These are phyloP conservation scores for Lithosia quadra DNA, from an alignment of 2,888 invertebrate genomes.

Conservation along the genomic window DNA sequence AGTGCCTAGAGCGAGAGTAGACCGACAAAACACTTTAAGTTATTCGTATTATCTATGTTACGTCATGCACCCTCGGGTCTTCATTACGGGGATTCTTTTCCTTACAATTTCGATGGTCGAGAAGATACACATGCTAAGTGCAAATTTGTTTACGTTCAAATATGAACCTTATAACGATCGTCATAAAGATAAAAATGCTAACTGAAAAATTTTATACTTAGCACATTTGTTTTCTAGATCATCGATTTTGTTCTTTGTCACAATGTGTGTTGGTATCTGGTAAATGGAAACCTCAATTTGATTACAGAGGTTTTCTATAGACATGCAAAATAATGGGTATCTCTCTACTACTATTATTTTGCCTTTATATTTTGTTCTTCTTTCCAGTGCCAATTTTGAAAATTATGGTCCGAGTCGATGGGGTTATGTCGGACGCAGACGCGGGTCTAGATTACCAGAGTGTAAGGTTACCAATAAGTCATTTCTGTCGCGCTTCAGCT, in stretches of 20 bases:
- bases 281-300: slow-evolving; percentile 4
- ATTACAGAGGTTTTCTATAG: not conserved
- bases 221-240: no score
- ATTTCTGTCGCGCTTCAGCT: no score
- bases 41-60: slow-evolving; percentile 12
- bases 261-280: slow-evolving; percentile 8
- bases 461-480: no score
- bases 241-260: slow-evolving; percentile 6
- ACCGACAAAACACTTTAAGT: slow-evolving; percentile 11
- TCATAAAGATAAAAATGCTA: no score
- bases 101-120: no score
- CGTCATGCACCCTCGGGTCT: slow-evolving; percentile 11
- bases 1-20: not conserved
- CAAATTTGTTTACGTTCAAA: no score
- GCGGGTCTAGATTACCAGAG: no score
- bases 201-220: no score
- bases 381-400: not conserved
- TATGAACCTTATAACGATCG: no score
- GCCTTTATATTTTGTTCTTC: not conserved
- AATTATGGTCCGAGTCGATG: not conserved
- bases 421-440: not conserved
- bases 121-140: no score
- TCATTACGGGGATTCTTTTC: slow-evolving; percentile 11
- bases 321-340: not conserved
- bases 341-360: not conserved